Base-by-base conservation (phyloP, 2,797 vertebrate species). In the Darevskia mixta region DNA sequence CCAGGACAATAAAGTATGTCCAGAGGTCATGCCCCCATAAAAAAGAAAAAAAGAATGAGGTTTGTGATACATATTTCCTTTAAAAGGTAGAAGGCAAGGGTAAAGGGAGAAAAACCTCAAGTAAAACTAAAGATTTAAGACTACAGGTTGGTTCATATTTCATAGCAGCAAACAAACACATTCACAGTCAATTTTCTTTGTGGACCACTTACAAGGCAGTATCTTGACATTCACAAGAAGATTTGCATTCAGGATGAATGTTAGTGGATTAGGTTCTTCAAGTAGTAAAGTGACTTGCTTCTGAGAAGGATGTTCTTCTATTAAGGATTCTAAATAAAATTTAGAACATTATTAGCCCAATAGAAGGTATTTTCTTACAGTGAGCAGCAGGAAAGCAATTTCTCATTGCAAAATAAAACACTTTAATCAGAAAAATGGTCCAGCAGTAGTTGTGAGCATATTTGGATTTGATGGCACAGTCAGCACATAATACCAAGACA, bases 181-280 rank as follows among this genome's bases (percentile, higher is more conserved):
- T 13, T 64, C 43, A 43, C 58, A 75, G 2, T 41, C 5, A 0
- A 11, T 18, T 43, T 86, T 64, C 61, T 7, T 80, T 25, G 0
- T 32, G 9, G 18, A 43, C n/a, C 93, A 98, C 99, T 97, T 97
- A 99, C 99, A 98, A 89, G 96, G 96, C n/a, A 98, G 93, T 86
- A 98, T 95, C 91, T 98, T 98, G 93, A 99, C 97, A 88, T 98
- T 99, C 92, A 99, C 97, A 38, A 99, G 97, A 64, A 99, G 96
- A 95, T 99, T 99, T 90, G 97, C 97, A 88, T 99, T 99, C 86
- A 99, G 95, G 27, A 99, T 97, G 88, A 99, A 99, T 0, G 97
- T 99, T 94, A 99, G 92, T 76, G 97, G 97, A 87, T 95, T 97
- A 15, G 97, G 97, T 71, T 96, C 97, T 86, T 98, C 97, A 90